These are phyloP conservation scores for Clarias gariepinus DNA, from an alignment of 2,113 vertebrate genomes.

Conservation along the genomic window DNA sequence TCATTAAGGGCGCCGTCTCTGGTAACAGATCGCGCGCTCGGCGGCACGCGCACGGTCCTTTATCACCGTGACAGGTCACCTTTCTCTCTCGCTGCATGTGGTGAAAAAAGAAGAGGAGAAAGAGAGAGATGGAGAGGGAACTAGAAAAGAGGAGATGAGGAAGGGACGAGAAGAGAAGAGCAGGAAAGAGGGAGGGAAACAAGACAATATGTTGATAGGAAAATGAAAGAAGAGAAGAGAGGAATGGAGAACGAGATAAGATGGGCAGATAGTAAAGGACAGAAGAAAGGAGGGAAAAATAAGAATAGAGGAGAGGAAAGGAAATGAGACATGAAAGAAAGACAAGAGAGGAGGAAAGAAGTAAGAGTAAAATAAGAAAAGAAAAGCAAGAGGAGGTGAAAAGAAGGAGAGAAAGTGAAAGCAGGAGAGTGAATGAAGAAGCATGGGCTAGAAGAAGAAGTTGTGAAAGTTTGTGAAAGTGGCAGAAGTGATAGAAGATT, in stretches of 20 bases:
- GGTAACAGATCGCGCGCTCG: slow-evolving; percentile 44
- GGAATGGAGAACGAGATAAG: not conserved
- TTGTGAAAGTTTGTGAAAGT: too few species aligned
- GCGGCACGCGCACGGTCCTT: slow-evolving; percentile 38
- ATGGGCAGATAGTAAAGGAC: too few species aligned
- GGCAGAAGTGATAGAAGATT: too few species aligned
- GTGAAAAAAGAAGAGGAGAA: not conserved
- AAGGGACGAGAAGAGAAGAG: too few species aligned
- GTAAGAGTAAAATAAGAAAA: too few species aligned
- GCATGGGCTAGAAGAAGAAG: too few species aligned
- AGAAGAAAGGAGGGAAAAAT: too few species aligned
- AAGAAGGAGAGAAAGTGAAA: not conserved
- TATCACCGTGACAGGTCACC: slow-evolving; percentile 56
- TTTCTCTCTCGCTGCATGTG: slow-evolving; percentile 38
- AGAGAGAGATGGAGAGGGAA: not conserved
- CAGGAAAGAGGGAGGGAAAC: too few species aligned
- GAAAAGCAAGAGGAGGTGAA: not conserved
- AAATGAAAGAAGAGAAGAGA: not conserved
- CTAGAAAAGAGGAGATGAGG: not conserved
- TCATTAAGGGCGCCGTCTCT: slow-evolving; percentile 54
- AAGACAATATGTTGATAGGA: not conserved
- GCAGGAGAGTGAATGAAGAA: not conserved
- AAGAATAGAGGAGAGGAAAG: not conserved
- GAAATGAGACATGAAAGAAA: not conserved
- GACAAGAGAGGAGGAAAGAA: too few species aligned